Evolutionary conservation across 2,888 invertebrate species (phyloP).

Genomic region (Aromia moschata): DNA sequence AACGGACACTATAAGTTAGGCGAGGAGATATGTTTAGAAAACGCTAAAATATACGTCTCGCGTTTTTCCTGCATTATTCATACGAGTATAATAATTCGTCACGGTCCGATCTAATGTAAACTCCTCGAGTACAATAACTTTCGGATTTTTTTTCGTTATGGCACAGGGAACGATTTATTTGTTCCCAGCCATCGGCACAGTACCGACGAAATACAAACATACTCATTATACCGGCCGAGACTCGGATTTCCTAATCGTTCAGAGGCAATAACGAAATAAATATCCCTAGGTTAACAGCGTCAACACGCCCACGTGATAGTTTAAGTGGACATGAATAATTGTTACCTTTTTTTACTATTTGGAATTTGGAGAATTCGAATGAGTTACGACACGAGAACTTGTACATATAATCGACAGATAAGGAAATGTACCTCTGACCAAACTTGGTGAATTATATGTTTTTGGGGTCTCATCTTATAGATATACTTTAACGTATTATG

Average conservation of each 20-base stretch:
- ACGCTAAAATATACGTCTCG: neutral
- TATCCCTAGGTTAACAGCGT: slow-evolving; percentile 17
- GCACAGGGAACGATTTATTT: neutral
- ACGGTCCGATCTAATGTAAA: neutral
- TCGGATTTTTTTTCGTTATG: neutral
- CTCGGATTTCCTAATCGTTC: slow-evolving; percentile 18
- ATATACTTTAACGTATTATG: too few species aligned
- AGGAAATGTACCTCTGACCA: too few species aligned
- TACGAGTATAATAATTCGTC: neutral
- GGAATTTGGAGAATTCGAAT: neutral
- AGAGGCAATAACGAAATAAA: slow-evolving; percentile 8
- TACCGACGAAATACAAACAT: neutral
- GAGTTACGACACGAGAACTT: too few species aligned
- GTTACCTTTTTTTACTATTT: neutral
- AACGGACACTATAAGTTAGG: neutral
- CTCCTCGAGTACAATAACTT: neutral
- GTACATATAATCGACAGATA: too few species aligned
- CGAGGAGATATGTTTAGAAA: neutral
- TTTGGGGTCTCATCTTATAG: too few species aligned
- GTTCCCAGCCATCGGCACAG: neutral
- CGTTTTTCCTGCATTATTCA: neutral
- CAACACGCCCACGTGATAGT: slow-evolving; percentile 16
- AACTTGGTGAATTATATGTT: too few species aligned
- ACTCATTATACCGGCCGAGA: neutral
- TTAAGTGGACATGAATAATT: neutral